These are phyloP conservation scores for Rhamphomyia laevipes DNA, from an alignment of 2,888 invertebrate species.

Conservation along the genomic window DNA sequence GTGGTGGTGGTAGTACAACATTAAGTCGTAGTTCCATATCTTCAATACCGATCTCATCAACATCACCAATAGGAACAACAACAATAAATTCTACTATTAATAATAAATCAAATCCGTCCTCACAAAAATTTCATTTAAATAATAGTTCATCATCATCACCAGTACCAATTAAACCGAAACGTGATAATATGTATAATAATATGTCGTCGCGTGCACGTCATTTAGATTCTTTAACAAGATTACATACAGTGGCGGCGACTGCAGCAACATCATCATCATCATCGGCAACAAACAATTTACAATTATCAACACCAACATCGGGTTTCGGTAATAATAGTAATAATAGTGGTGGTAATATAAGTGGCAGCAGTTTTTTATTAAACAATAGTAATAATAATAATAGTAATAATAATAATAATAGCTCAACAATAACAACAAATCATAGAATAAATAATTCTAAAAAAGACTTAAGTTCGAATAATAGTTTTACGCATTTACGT, in stretches of 20 bases:
- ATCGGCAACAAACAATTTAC: conserved; percentile 7
- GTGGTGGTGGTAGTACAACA: conserved; percentile 25
- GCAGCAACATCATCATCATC: conserved; percentile 15
- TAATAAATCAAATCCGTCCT: conserved; percentile 15
- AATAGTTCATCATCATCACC: conserved; percentile 27
- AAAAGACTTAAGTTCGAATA: conserved; percentile 16
- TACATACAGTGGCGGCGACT: conserved; percentile 27
- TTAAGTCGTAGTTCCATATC: conserved; percentile 33
- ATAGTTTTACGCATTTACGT: conserved; percentile 17
- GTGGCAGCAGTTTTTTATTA: neutral
- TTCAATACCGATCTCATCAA: conserved; percentile 34
- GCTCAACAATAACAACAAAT: neutral
- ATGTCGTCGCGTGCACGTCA: conserved; percentile 42
- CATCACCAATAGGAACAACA: conserved; percentile 19
- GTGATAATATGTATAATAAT: conserved; percentile 42
- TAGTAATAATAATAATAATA: conserved; percentile 5
- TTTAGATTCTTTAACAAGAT: conserved; percentile 41
- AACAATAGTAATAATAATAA: neutral
- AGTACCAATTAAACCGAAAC: conserved; percentile 32
- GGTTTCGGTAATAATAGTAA: conserved; percentile 11
- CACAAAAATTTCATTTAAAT: conserved; percentile 13
- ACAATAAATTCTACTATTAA: neutral
- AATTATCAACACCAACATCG: conserved; percentile 4
- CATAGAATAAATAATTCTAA: conserved; percentile 10
- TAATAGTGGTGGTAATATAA: conserved; percentile 6